Evolutionary conservation across 2,888 invertebrate genomes (phyloP), one percentile per base, ranked within the genome.

Genomic region (Calameuta filiformis): DNA sequence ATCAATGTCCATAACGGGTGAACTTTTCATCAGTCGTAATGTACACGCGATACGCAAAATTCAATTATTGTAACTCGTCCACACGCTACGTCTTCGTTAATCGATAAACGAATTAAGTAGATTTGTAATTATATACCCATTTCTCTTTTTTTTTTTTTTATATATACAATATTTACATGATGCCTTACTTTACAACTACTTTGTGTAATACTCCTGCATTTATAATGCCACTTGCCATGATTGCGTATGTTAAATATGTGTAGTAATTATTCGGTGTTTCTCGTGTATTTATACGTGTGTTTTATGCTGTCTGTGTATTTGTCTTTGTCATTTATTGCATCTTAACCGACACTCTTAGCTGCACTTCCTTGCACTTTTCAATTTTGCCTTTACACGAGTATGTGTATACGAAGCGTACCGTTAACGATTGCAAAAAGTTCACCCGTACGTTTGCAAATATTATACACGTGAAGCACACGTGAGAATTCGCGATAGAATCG

Each of bases 311-410:
- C 56, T 9, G 56, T 23, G 56, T 23, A 9, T 56, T 9, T 56
- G 0, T 23, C 0, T 56, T 56, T 56, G 56, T 82, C 81, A 81
- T 77, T 86, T 88, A 88, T 88, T 88, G 86, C 87, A 88, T 87
- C 84, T 84, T 76, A 81, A 81, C 84, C 71, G 31, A 33, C 11
- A 71, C 33, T 71, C 71, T 56, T 56, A 56, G 56, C 56, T 23
- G 56, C 56, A 56, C 23, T 9, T 23, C 56, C 23, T 56, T 56
- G 56, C 56, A 56, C 56, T 23, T 23, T 9, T 9, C 56, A 56
- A 56, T 23, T 23, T 56, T 23, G 23, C 23, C 9, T 56, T 56
- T 23, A 56, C 56, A 56, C 9, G 9, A 56, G 9, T 23, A 56
- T 23, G 56, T 23, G 9, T 23, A 56, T 56, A 56, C 23, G 23